phyloP scores from a whole-genome alignment of 2,113 vertebrate genomes.

The Oplegnathus fasciatus region DNA sequence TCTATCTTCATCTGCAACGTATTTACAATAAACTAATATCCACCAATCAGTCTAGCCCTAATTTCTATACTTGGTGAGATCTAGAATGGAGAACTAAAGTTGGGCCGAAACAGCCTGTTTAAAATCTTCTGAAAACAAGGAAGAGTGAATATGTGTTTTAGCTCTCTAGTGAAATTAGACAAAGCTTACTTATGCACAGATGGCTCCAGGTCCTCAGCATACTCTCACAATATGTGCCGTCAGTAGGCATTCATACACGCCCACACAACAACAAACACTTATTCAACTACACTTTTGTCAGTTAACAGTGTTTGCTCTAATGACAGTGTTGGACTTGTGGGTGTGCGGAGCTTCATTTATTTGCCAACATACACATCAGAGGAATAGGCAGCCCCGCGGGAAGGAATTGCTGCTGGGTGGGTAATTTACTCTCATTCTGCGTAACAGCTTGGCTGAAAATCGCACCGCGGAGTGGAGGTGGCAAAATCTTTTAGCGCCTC shows the following conservation, averaged over 20 bases:
- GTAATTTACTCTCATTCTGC: conserved; percentile 70
- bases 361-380: conserved; percentile 69
- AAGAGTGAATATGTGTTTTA: conserved; percentile 22
- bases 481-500: conserved; percentile 54
- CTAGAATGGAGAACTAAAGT: background rate
- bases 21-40: background rate
- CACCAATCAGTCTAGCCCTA: background rate
- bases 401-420: conserved; percentile 49
- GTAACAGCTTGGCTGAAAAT: conserved; percentile 64
- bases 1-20: too few species aligned
- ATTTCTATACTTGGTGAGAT: background rate
- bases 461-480: conserved; percentile 50
- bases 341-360: conserved; percentile 58
- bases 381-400: conserved; percentile 34
- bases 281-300: conserved; percentile 38
- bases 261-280: conserved; percentile 40
- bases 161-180: conserved; percentile 12
- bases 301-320: conserved; percentile 65
- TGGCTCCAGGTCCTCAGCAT: conserved; percentile 28
- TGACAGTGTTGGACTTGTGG: conserved; percentile 64
- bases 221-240: conserved; percentile 47
- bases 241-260: conserved; percentile 37
- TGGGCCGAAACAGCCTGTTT: background rate
- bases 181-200: conserved; percentile 40
- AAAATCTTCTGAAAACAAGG: conserved; percentile 7